phyloP scores from a whole-genome alignment of 2,888 invertebrate genomes.

The Hermaeophaga mercurialis region DNA sequence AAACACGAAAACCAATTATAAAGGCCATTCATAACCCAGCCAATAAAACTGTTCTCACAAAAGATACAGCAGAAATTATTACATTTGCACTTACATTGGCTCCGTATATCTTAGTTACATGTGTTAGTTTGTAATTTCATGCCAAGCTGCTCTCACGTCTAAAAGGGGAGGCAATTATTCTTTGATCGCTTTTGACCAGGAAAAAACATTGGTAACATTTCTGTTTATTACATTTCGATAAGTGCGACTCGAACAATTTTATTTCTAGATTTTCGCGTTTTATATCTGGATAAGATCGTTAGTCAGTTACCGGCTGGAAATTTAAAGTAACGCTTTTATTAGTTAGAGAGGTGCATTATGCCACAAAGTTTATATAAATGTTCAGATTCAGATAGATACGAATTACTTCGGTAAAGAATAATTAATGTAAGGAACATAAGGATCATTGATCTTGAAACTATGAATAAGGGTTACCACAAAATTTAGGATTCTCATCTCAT shows the following conservation, averaged over 20 bases:
- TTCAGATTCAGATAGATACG: no score
- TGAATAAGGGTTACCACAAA: no score
- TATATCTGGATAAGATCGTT: background rate
- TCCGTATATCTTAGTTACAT: constrained; percentile 50
- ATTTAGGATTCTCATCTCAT: no score
- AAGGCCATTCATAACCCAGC: constrained; percentile 50
- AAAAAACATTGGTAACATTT: background rate
- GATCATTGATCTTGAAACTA: no score
- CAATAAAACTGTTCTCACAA: constrained; percentile 51
- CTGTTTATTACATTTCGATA: constrained; percentile 15
- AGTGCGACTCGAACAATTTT: background rate
- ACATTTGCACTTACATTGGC: constrained; percentile 52
- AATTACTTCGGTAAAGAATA: no score
- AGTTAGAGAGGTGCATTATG: no score
- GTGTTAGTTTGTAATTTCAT: constrained; percentile 50
- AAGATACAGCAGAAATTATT: constrained; percentile 52
- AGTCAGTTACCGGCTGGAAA: no score
- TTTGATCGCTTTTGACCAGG: constrained; percentile 38
- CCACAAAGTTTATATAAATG: no score
- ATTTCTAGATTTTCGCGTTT: background rate
- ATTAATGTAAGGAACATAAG: no score
- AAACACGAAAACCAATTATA: constrained; percentile 50
- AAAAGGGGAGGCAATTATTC: constrained; percentile 45
- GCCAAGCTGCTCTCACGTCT: constrained; percentile 46
- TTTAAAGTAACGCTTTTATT: no score